phyloP scores from a whole-genome alignment of 2,888 invertebrate species.

The Trissolcus brochymenae region DNA sequence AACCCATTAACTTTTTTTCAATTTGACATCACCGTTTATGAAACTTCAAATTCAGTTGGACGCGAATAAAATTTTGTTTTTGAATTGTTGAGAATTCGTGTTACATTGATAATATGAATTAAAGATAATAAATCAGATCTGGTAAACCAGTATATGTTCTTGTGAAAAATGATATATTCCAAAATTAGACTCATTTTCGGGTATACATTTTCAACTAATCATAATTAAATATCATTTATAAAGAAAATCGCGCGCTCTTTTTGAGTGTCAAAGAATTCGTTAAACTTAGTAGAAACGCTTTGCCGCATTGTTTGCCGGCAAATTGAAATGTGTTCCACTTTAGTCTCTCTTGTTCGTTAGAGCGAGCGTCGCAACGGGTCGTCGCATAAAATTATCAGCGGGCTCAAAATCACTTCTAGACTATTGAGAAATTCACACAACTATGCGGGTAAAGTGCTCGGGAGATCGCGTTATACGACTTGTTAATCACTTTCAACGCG shows the following conservation, averaged over 20 bases:
- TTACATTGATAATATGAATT: too few relatives aligned
- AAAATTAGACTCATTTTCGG: too few relatives aligned
- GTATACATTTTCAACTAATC: too few relatives aligned
- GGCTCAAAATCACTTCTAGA: slow-evolving; percentile 26
- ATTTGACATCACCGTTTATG: too few relatives aligned
- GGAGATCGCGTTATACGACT: slow-evolving; percentile 41
- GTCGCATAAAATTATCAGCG: slow-evolving; percentile 28
- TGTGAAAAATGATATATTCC: too few relatives aligned
- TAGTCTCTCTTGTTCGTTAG: neutral
- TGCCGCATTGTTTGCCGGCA: slow-evolving; percentile 3
- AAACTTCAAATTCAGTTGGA: too few relatives aligned
- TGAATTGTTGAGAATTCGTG: too few relatives aligned
- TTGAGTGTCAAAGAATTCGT: neutral
- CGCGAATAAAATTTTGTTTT: too few relatives aligned
- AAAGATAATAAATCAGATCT: slow-evolving; percentile 1
- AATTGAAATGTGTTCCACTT: slow-evolving; percentile 15
- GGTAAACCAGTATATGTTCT: too few relatives aligned
- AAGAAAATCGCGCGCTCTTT: neutral
- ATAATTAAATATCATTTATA: neutral
- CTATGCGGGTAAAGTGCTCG: slow-evolving; percentile 31
- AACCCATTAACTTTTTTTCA: too few relatives aligned
- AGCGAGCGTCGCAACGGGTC: slow-evolving; percentile 6
- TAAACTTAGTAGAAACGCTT: neutral
- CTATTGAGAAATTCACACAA: slow-evolving; percentile 40
- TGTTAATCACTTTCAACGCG: slow-evolving; percentile 21